Conservation (phyloP, 2,113 vertebrate species). For the Athene noctua region DNA sequence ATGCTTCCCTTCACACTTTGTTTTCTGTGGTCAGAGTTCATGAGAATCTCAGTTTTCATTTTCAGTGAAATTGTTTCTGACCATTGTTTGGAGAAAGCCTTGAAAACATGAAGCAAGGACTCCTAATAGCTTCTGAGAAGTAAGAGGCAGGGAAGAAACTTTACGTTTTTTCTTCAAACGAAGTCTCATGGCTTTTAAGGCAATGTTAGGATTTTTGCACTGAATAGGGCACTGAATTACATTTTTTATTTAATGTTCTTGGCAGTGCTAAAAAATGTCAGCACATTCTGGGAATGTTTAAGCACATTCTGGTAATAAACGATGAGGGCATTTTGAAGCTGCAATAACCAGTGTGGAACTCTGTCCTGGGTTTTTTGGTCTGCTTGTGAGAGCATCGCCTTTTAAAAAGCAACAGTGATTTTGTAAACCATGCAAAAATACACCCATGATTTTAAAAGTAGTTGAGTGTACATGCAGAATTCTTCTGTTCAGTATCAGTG, state of each 20-base stretch:
- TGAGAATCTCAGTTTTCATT: not conserved
- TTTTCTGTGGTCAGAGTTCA: not conserved
- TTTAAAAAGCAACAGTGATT: not conserved
- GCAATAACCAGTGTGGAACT: not conserved
- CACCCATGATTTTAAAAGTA: not conserved
- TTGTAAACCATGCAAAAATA: not conserved
- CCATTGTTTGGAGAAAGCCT: not conserved
- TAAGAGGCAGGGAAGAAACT: not conserved
- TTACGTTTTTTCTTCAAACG: not conserved
- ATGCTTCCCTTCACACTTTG: not conserved
- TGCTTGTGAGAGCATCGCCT: not conserved
- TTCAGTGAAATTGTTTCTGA: not conserved
- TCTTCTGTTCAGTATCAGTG: not conserved
- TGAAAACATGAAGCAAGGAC: not conserved
- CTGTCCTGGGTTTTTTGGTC: not conserved
- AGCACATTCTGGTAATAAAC: not conserved
- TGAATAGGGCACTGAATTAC: not conserved
- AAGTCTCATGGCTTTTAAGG: not conserved
- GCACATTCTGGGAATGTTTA: not conserved
- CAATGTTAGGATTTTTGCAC: not conserved
- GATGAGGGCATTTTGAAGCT: not conserved
- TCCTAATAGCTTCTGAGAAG: not conserved
- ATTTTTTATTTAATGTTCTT: not conserved
- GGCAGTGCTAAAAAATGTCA: not conserved
- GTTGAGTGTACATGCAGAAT: not conserved